Base-by-base conservation (phyloP, 2,113 vertebrate species). In the Ictalurus punctatus region DNA sequence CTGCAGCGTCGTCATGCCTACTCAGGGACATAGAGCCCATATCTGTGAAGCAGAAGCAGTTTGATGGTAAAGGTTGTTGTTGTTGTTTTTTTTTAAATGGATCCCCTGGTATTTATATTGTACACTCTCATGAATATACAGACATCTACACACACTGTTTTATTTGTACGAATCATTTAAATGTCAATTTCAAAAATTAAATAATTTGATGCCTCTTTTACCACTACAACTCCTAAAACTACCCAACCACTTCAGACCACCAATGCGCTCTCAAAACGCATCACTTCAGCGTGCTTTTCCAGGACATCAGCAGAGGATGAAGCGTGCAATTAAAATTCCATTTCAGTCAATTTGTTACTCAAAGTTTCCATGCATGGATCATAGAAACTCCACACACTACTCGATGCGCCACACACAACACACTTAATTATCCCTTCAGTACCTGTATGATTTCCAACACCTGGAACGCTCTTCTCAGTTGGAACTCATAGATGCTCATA, bases 291-390 rank as follows among this genome's bases (percentile, higher is more conserved):
- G 0, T 82, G 13, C 63, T 71, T 69, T 87, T 87, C 74, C 76
- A 87, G 69, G 86, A 69, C 78, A 87, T 82, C 86, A 87, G 76
- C 59, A 79, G 61, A 87, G 76, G n/a, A 80, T 78, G 80, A 34
- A 82, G 67, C 86, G 2, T 58, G 78, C 78, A 40, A 82, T 87
- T 87, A 71, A 82, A 87, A 87, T 87, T 82, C 86, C 78, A 71
- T 82, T 87, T 81, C 86, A 87, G 78, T 71, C 78, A 37, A 87
- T 87, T 87, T 82, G 63, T 65, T 87, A 48, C 78, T 54, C 61
- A 67, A 71, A 82, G 86, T 87, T 87, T 87, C 86, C 86, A 87
- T 52, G 78, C 86, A 82, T 87, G 86, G 63, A 69, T 69, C 86
- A 87, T 82, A 82, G 78, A 79, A 87, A 82, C 54, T 79, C 74